These are phyloP conservation scores for Indicator maculatus DNA, from an alignment of 2,113 vertebrate species.

Conservation along the genomic window DNA sequence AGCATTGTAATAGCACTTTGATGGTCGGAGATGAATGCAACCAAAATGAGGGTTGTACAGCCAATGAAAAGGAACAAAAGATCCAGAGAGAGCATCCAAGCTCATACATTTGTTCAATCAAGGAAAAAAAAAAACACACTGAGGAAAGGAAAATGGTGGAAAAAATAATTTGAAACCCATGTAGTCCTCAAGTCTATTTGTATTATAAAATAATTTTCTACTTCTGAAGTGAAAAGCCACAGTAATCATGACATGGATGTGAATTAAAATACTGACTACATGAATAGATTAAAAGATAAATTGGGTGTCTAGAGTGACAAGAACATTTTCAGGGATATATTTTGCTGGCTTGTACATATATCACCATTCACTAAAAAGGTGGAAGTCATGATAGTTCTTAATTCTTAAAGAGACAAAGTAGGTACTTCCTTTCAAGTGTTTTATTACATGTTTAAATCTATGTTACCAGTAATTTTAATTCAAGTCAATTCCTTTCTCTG, in stretches of 20 bases:
- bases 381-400: neutral
- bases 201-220: neutral
- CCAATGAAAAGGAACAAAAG: neutral
- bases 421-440: neutral
- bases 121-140: neutral
- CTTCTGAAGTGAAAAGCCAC: neutral
- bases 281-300: neutral
- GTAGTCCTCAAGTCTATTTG: neutral
- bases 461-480: neutral
- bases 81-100: neutral
- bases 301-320: neutral
- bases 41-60: neutral
- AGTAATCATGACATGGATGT: neutral
- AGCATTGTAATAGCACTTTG: neutral
- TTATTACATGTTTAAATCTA: neutral
- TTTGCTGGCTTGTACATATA: neutral
- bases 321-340: neutral
- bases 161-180: neutral
- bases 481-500: neutral
- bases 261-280: neutral
- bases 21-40: neutral
- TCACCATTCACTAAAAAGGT: neutral
- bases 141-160: neutral
- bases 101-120: neutral
- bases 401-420: neutral